phyloP scores from a whole-genome alignment of 2,797 vertebrate species.

The Ctenosaura bakeri region DNA sequence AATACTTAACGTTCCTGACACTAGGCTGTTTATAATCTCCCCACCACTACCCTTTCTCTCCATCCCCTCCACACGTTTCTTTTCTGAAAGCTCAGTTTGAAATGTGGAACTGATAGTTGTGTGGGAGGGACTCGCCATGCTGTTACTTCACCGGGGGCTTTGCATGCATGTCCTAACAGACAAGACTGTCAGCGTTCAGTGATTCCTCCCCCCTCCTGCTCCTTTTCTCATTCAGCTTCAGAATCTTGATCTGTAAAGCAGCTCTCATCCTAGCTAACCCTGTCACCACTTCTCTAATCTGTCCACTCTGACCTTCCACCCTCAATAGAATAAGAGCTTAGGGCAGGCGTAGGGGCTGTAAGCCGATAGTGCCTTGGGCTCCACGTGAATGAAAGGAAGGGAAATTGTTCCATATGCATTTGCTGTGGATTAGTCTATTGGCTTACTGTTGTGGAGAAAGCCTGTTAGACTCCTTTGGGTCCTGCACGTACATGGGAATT shows the following conservation, averaged over 20 bases:
- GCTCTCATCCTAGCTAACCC: slow-evolving; percentile 65
- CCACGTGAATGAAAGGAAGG: slow-evolving; percentile 75
- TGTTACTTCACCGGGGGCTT: slow-evolving; percentile 80
- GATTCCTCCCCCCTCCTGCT: slow-evolving; percentile 39
- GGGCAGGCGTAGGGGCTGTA: slow-evolving; percentile 71
- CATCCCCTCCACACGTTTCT: background rate
- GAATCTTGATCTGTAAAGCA: slow-evolving; percentile 67
- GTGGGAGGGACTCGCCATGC: slow-evolving; percentile 80
- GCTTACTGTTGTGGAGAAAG: slow-evolving; percentile 82
- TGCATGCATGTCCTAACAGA: slow-evolving; percentile 77
- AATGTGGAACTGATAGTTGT: slow-evolving; percentile 81
- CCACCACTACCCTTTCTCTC: slow-evolving; percentile 20
- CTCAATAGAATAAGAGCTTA: slow-evolving; percentile 71
- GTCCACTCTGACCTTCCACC: slow-evolving; percentile 82
- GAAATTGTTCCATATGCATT: slow-evolving; percentile 78
- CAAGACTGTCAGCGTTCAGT: slow-evolving; percentile 75
- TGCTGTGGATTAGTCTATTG: slow-evolving; percentile 84
- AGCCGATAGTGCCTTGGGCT: slow-evolving; percentile 73
- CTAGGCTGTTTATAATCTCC: slow-evolving; percentile 56
- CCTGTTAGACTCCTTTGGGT: slow-evolving; percentile 75
- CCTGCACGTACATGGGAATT: slow-evolving; percentile 76
- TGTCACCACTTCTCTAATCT: slow-evolving; percentile 74
- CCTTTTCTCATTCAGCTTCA: slow-evolving; percentile 62
- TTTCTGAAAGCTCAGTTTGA: slow-evolving; percentile 74
- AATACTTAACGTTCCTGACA: slow-evolving; percentile 42